Percentiles rank a stretch among this genome's conserved stretches.
These are phyloP conservation scores for Trichomycterus rosablanca DNA, from an alignment of 2,113 vertebrate species.

Conservation along the genomic window DNA sequence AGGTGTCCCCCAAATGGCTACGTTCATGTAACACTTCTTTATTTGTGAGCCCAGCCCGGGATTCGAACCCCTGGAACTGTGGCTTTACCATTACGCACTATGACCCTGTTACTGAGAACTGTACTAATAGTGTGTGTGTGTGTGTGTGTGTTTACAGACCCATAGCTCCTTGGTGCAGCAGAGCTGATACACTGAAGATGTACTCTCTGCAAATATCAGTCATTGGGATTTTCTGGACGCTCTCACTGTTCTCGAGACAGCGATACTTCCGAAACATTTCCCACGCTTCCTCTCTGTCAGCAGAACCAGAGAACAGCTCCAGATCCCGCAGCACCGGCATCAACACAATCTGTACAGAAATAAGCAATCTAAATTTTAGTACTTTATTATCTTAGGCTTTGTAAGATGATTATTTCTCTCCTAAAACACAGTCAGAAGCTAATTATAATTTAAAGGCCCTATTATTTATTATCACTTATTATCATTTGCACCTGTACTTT, in stretches of 20 bases:
- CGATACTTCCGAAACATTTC: conserved; percentile 93
- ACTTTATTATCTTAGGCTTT: too few relatives aligned
- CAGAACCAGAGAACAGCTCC: conserved; percentile 81
- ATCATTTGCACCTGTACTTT: too few relatives aligned
- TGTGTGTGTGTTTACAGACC: conserved; percentile 60
- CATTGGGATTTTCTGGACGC: conserved; percentile 87
- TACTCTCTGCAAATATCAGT: conserved; percentile 89
- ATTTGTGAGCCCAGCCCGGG: too few relatives aligned
- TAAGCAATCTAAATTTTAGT: too few relatives aligned
- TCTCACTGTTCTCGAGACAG: conserved; percentile 90
- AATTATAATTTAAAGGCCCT: too few relatives aligned
- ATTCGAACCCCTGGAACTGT: too few relatives aligned
- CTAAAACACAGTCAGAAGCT: too few relatives aligned
- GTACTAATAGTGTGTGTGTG: background rate
- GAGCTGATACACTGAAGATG: conserved; percentile 88
- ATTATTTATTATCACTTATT: too few relatives aligned
- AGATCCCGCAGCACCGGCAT: conserved; percentile 86
- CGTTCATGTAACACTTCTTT: too few relatives aligned
- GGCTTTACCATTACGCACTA: background rate
- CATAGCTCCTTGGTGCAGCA: conserved; percentile 84
- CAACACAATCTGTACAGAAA: conserved; percentile 79
- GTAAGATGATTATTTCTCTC: too few relatives aligned
- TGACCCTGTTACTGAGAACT: background rate
- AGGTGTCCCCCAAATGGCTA: too few relatives aligned
- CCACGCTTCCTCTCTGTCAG: conserved; percentile 72